A percentile compares a stretch with the other conserved stretches of the same genome.
Evolutionary conservation across 2,797 vertebrate species (phyloP).

Genomic region (Siniperca undulata): DNA sequence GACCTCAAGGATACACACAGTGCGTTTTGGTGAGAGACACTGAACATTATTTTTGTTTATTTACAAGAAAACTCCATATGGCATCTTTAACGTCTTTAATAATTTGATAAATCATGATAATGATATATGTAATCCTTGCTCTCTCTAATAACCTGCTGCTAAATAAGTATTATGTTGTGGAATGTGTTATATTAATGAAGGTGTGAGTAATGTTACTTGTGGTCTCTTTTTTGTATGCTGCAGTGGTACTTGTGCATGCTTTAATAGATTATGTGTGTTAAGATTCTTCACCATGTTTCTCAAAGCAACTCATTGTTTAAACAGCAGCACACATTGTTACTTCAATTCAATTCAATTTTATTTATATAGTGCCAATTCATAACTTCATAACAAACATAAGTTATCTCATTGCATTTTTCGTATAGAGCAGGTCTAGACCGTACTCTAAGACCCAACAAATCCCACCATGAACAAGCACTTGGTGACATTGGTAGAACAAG

Average conservation of each 20-base stretch:
- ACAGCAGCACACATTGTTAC: not conserved
- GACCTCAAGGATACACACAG: too few species aligned
- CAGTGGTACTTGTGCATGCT: not conserved
- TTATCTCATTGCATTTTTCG: too few species aligned
- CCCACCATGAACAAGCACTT: too few species aligned
- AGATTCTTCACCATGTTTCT: not conserved
- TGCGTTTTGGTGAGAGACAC: not conserved
- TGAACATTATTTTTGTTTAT: not conserved
- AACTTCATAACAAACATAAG: too few species aligned
- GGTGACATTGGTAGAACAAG: too few species aligned
- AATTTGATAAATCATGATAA: not conserved
- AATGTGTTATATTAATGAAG: not conserved
- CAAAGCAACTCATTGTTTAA: not conserved
- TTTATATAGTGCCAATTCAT: too few species aligned
- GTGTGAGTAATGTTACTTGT: not conserved
- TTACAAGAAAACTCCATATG: not conserved
- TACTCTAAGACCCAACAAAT: too few species aligned
- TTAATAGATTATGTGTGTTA: not conserved
- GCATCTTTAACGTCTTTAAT: conserved; percentile 9
- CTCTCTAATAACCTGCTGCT: not conserved
- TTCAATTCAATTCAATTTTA: too few species aligned
- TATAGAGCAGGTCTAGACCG: too few species aligned
- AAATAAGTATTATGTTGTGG: not conserved
- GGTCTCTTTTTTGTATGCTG: not conserved
- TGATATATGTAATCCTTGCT: not conserved